Evolutionary conservation across 2,888 invertebrate genomes (phyloP), one percentile per base, ranked within the genome.

Genomic region (Mimas tiliae): DNA sequence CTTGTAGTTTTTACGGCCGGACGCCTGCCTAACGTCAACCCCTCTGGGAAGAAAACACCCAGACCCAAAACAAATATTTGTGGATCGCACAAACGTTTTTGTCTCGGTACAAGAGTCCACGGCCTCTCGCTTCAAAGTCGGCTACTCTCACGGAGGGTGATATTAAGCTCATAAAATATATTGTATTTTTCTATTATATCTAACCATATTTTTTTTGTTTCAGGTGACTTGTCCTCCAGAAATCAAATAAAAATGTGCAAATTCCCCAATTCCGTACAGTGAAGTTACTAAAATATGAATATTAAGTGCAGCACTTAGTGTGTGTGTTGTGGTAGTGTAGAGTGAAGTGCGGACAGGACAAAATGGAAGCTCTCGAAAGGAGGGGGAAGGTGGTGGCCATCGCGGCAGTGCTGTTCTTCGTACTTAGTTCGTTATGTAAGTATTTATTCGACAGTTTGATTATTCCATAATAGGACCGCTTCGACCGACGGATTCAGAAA

Each of bases 281-380:
- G 53, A 53, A 51, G n/a, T 34, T 33, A 42, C n/a, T 63, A 65
- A 67, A 66, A 53, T 66, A 66, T 66, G 66, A 66, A 63, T 66
- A 52, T 62, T 66, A 34, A 66, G 66, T 67, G 66, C 48, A 47
- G 33, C 52, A 6, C 21, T 63, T 63, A 53, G 77, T 55, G 33
- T 71, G 76, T 77, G 76, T 66, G 27, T 69, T 73, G 72, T 70
- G 71, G 72, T 69, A 71, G 70, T 70, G 69, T 72, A 69, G 70
- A n/a, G 7, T 71, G 50, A 8, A 68, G 66, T 72, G 70, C 71
- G 70, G 38, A 68, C 67, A 16, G 65, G 65, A 71, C 68, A 88
- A 83, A 87, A 93, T 93, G 93, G 93, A 93, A 80, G 93, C 91
- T 48, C 77, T 90, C 67, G 93, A 93, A 76, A 83, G 93, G 81